Evolutionary conservation across 2,113 vertebrate species (phyloP), one percentile per base, ranked within the genome.

Genomic region (Irena cyanogastra): DNA sequence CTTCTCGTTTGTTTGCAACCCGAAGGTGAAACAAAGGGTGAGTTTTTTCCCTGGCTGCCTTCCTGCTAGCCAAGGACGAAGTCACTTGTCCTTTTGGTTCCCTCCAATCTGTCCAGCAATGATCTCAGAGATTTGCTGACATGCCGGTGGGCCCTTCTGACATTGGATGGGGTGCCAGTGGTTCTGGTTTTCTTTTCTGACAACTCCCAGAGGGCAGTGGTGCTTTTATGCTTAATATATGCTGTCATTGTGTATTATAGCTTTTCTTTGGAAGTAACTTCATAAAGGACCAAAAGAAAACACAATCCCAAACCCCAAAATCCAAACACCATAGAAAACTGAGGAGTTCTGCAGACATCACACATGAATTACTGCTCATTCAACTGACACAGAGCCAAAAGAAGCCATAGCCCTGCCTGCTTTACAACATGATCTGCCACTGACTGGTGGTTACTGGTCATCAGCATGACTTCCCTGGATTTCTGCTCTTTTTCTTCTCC

Each of bases 231-330:
- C 69, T 83, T 68, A 88, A 88, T 69, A 68, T 17, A 92, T 42
- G 83, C 90, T 92, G 88, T 89, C 86, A 95, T 89, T 92, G 84
- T 92, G 76, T 90, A 94, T 94, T 89, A 61, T n/a, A 94, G 83
- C 60, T 92, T 95, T 78, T 92, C 77, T 81, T 75, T 96, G 88
- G 94, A 95, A 89, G 50, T 54, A 90, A 86, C 76, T 95, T 95
- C 61, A 89, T 79, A 89, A 87, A 89, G 50, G 57, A 87, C 92
- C 90, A 86, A 95, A 93, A 59, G 68, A 88, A 95, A 94, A 78
- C 80, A 87, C 57, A 88, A 31, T 15, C 69, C 24, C 57, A 96
- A 93, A 75, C 83, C 94, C 90, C 92, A 54, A 70, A 94, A 64
- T 90, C 41, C 92, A 87, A 90, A 83, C 57, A 41, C 28, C 50